A percentile compares a stretch with the other conserved stretches of the same genome.
These are phyloP conservation scores for Thaleichthys pacificus DNA, from an alignment of 2,797 vertebrate species.

Conservation along the genomic window DNA sequence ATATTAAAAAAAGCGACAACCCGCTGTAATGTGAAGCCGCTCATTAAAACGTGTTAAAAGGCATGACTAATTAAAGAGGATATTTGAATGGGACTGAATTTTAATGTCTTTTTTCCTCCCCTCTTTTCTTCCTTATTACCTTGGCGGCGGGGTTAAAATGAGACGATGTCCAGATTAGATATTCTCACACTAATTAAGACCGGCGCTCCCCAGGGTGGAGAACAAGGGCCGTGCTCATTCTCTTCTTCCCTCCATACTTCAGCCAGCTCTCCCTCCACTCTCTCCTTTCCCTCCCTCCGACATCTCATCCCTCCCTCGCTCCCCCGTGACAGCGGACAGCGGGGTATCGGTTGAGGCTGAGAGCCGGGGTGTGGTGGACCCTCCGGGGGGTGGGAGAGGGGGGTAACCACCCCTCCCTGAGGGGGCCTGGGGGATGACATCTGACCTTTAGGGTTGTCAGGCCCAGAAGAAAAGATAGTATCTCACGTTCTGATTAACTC, in stretches of 20 bases:
- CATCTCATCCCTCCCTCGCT: slow-evolving; percentile 23
- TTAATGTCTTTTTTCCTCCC: slow-evolving; percentile 63
- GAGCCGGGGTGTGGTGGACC: slow-evolving; percentile 39
- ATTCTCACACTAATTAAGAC: slow-evolving; percentile 84
- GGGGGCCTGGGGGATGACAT: slow-evolving; percentile 59
- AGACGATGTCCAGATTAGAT: slow-evolving; percentile 82
- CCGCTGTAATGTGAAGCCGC: slow-evolving; percentile 78
- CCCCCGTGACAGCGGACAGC: slow-evolving; percentile 14
- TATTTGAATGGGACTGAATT: slow-evolving; percentile 83
- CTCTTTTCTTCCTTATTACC: slow-evolving; percentile 74
- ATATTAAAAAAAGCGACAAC: slow-evolving; percentile 70
- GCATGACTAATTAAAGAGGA: slow-evolving; percentile 86
- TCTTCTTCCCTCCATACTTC: slow-evolving; percentile 32
- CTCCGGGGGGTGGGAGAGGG: slow-evolving; percentile 42
- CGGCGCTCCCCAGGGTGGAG: slow-evolving; percentile 73
- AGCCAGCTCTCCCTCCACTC: slow-evolving; percentile 13
- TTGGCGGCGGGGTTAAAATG: slow-evolving; percentile 81
- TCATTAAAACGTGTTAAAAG: slow-evolving; percentile 85
- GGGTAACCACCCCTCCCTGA: slow-evolving; percentile 53
- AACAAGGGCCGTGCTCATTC: slow-evolving; percentile 63
- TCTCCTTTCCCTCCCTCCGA: slow-evolving; percentile 16
- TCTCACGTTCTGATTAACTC: slow-evolving; percentile 70
- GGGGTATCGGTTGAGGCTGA: too few relatives aligned
- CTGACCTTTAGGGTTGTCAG: slow-evolving; percentile 76
- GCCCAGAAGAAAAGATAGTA: slow-evolving; percentile 50